Base-by-base conservation (phyloP, 2,888 invertebrate species). In the Athalia circularis region DNA sequence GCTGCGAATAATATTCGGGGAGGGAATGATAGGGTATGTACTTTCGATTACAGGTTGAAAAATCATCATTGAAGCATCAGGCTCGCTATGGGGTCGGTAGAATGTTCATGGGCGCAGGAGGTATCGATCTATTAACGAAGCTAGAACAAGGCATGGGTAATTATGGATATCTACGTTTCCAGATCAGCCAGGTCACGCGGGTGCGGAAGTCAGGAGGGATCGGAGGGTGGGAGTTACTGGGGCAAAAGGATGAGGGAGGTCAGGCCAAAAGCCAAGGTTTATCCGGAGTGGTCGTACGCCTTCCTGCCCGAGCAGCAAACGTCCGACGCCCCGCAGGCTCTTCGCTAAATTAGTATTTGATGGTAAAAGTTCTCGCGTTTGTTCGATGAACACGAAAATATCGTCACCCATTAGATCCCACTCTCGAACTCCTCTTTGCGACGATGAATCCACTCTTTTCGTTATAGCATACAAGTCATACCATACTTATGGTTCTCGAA, bases 291-390 rank as follows among this genome's bases (percentile, higher is more conserved):
- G 65, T 52, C 29, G 48, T 61, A 43, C 72, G 77, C 70, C 77
- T 80, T 70, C 80, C 76, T 7, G 45, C 13, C 43, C 78, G 80
- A 81, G 80, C 80, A 67, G 77, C 80, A 57, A 64, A 78, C 78
- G 77, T 70, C 82, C 80, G 80, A 83, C 81, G 80, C 81, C 80
- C 80, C 65, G 68, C 79, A 80, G 80, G 61, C 79, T 80, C 80
- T 78, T 76, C 77, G 82, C 77, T 80, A 83, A 87, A 87, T 86
- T 84, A 85, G 85, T 84, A 86, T 86, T 87, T 87, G 85, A 87
- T 84, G 86, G 86, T 82, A 80, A 85, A 86, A 86, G 82, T 86
- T 87, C 84, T 82, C 3, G 50, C 54, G 8, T 47, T 59, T 48
- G 7, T 45, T 11, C 45, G 47, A 13, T 59, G 47, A 72, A 9